A percentile compares a stretch with the other conserved stretches of the same genome.
These are phyloP conservation scores for Crotalus helleri DNA, from an alignment of 2,113 vertebrate species.

Conservation along the genomic window DNA sequence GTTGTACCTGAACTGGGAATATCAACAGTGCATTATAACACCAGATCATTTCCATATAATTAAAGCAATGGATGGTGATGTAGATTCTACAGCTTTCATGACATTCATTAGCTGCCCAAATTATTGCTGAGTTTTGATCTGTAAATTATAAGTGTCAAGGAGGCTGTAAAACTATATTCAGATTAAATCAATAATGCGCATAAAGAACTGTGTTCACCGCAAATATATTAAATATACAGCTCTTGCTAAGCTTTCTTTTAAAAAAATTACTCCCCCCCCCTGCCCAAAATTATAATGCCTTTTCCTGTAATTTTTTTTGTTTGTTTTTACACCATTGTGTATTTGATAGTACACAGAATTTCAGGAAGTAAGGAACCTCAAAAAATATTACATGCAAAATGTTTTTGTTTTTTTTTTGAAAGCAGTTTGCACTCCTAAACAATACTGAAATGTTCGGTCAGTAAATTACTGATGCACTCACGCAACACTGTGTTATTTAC, in stretches of 20 bases:
- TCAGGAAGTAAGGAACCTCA: conserved; percentile 90
- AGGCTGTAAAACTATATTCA: conserved; percentile 97
- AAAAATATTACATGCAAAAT: conserved; percentile 97
- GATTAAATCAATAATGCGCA: conserved; percentile 92
- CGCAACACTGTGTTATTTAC: conserved; percentile 98
- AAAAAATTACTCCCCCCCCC: conserved; percentile 92
- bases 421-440: conserved; percentile 96
- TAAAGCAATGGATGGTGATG: conserved; percentile 78
- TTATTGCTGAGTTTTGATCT: conserved; percentile 99
- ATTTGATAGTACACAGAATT: conserved; percentile 89
- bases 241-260: conserved; percentile 92
- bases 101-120: conserved; percentile 99
- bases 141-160: conserved; percentile 94
- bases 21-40: conserved; percentile 80
- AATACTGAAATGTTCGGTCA: conserved; percentile 92
- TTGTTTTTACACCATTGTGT: conserved; percentile 87
- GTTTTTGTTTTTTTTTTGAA: conserved; percentile 76
- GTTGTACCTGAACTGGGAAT: conserved; percentile 84
- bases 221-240: conserved; percentile 99
- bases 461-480: conserved; percentile 91
- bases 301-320: conserved; percentile 79
- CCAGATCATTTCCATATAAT: conserved; percentile 78
- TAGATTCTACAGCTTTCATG: conserved; percentile 97
- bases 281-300: conserved; percentile 97
- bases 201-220: conserved; percentile 92